Evolutionary conservation across 2,797 vertebrate species (phyloP).

Genomic region (Anabacerthia variegaticeps): DNA sequence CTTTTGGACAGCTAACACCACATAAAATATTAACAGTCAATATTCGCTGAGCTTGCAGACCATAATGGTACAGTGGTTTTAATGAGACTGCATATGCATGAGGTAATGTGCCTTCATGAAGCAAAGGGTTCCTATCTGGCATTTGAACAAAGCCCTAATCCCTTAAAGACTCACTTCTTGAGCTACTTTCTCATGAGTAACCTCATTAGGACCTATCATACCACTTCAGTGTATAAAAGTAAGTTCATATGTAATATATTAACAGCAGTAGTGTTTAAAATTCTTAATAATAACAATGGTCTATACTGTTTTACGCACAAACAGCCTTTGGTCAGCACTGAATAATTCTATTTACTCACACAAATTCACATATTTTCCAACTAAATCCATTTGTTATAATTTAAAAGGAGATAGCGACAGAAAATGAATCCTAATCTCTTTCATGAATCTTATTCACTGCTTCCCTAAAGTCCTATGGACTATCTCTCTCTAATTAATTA

Average conservation of each 20-base stretch:
- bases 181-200: not conserved
- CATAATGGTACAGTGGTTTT: not conserved
- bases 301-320: not conserved
- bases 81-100: not conserved
- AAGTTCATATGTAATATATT: not conserved
- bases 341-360: not conserved
- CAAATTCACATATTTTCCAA: not conserved
- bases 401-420: not conserved
- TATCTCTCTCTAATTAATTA: slow-evolving; percentile 21
- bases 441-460: not conserved
- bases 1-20: slow-evolving; percentile 9
- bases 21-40: slow-evolving; percentile 37
- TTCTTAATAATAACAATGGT: not conserved
- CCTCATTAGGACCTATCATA: not conserved
- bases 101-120: not conserved
- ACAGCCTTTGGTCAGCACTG: not conserved
- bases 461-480: not conserved
- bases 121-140: not conserved
- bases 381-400: not conserved
- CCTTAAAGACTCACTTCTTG: not conserved
- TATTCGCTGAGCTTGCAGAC: not conserved
- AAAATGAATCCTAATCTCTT: not conserved
- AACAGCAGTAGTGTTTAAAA: not conserved
- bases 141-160: not conserved
- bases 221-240: not conserved